phyloP scores from a whole-genome alignment of 2,797 vertebrate genomes.

The Cuniculus paca region DNA sequence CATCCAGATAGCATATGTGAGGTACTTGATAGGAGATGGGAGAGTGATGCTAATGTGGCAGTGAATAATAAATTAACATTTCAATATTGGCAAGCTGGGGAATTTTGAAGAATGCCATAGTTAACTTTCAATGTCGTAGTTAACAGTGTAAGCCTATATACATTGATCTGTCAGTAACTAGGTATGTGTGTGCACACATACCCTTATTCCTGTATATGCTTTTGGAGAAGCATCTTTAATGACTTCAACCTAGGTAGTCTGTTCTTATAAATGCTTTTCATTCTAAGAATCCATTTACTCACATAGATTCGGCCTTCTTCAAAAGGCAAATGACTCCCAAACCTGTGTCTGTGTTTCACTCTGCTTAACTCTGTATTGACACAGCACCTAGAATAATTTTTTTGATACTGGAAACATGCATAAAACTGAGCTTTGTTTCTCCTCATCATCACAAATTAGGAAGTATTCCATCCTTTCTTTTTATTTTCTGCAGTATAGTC shows the following conservation, averaged over 20 bases:
- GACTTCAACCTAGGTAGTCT: not conserved
- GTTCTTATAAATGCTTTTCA: not conserved
- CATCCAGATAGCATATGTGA: conserved; percentile 87
- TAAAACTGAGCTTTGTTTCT: not conserved
- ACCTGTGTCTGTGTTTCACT: not conserved
- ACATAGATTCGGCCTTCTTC: not conserved
- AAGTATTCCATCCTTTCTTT: not conserved
- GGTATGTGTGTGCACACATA: rapidly evolving
- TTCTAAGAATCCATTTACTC: conserved; percentile 25
- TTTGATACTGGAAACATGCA: not conserved
- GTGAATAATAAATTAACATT: conserved; percentile 87
- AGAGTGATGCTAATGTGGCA: conserved; percentile 77
- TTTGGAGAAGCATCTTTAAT: conserved; percentile 6
- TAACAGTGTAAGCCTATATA: conserved; percentile 29
- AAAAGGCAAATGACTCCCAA: not conserved
- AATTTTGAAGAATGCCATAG: conserved; percentile 74
- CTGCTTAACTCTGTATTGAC: not conserved
- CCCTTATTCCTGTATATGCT: not conserved
- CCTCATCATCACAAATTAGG: not conserved
- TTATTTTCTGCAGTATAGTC: not conserved
- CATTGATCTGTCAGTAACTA: conserved; percentile 26
- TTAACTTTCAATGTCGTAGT: conserved; percentile 67
- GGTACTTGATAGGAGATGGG: conserved; percentile 85
- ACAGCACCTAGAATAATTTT: not conserved
- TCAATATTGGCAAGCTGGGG: conserved; percentile 76